These are phyloP conservation scores for Empis stercorea DNA, from an alignment of 2,888 invertebrate genomes.

Conservation along the genomic window DNA sequence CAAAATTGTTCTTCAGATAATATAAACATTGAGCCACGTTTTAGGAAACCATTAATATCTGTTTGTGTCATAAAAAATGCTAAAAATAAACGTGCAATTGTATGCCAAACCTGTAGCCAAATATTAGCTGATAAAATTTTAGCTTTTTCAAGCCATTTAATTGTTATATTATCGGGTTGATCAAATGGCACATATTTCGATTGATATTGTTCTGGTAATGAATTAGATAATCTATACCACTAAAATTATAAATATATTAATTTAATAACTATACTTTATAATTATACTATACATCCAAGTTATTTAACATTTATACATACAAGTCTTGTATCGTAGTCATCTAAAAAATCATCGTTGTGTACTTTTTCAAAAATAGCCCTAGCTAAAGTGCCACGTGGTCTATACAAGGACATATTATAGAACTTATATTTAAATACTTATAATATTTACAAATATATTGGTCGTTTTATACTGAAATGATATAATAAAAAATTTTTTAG, in stretches of 20 bases:
- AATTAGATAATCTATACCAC: conserved; percentile 31
- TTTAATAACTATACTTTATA: too few species aligned
- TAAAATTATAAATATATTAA: conserved; percentile 15
- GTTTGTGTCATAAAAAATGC: conserved; percentile 88
- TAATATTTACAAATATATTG: too few species aligned
- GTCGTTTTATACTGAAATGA: too few species aligned
- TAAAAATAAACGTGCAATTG: conserved; percentile 70
- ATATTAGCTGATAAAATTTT: conserved; percentile 38
- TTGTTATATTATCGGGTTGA: conserved; percentile 29
- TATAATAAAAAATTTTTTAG: too few species aligned
- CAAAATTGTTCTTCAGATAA: conserved; percentile 72
- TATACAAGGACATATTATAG: conserved; percentile 23
- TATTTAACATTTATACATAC: too few species aligned
- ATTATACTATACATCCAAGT: too few species aligned
- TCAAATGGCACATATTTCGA: conserved; percentile 28
- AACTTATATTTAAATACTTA: too few species aligned
- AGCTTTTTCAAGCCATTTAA: conserved; percentile 30
- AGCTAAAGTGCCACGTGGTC: conserved; percentile 32
- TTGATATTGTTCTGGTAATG: conserved; percentile 27
- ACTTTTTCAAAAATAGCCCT: conserved; percentile 34
- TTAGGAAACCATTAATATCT: conserved; percentile 85
- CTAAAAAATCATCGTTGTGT: conserved; percentile 33
- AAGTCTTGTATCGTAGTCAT: conserved; percentile 31
- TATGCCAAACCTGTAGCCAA: conserved; percentile 82
- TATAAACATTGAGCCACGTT: conserved; percentile 95